These are phyloP conservation scores for Sinonovacula constricta DNA, from an alignment of 1,140 invertebrate species.

Conservation along the genomic window DNA sequence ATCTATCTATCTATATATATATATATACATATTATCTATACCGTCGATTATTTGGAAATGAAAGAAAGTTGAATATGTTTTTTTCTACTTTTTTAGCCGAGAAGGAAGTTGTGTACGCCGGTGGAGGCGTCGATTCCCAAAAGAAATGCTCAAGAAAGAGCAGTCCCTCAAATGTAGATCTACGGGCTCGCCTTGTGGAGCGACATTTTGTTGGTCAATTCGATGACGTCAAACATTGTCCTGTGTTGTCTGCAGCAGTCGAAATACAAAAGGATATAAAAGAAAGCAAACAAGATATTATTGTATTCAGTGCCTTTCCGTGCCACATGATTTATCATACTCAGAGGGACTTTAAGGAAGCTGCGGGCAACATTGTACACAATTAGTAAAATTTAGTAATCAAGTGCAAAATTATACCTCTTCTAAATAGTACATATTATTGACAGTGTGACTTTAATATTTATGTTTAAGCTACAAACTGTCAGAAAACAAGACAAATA, in stretches of 20 bases:
- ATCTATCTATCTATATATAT: too few relatives aligned
- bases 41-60: too few relatives aligned
- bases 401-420: too few relatives aligned
- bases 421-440: too few relatives aligned
- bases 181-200: neutral
- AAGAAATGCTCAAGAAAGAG: neutral
- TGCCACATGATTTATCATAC: neutral
- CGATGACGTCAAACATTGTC: neutral
- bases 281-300: neutral
- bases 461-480: too few relatives aligned
- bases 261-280: neutral
- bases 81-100: too few relatives aligned
- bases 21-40: too few relatives aligned
- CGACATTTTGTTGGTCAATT: neutral
- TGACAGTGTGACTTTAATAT: too few relatives aligned
- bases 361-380: neutral
- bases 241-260: slow-evolving; percentile 4
- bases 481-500: too few relatives aligned
- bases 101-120: neutral
- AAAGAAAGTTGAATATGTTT: too few relatives aligned
- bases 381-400: neutral
- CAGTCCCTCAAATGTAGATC: neutral
- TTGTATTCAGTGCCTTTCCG: neutral
- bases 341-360: neutral
- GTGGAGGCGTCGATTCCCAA: neutral